Conservation (phyloP, 2,888 invertebrate genomes). For the Vanessa cardui region DNA sequence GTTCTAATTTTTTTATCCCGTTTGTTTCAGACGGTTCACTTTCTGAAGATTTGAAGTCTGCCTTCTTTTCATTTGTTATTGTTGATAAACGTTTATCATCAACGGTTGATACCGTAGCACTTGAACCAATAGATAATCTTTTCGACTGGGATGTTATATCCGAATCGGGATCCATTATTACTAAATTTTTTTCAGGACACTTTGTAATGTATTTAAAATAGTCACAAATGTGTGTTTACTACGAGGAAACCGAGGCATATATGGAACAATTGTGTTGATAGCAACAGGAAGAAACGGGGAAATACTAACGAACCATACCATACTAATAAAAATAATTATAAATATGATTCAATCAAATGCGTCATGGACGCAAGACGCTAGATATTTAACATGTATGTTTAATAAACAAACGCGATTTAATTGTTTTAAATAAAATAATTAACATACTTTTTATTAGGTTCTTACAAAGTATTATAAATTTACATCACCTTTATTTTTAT, state of each 20-base stretch:
- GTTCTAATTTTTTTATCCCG: background rate
- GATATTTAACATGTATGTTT: background rate
- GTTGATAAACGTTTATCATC: background rate
- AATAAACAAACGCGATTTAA: background rate
- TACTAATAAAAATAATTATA: slow-evolving; percentile 1
- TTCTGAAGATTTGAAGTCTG: background rate
- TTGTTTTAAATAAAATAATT: background rate
- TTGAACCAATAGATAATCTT: too few relatives aligned
- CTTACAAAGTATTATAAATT: too few relatives aligned
- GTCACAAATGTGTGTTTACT: background rate
- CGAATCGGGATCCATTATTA: too few relatives aligned
- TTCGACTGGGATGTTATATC: too few relatives aligned
- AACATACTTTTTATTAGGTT: too few relatives aligned
- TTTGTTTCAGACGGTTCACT: background rate
- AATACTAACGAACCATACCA: background rate
- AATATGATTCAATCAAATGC: background rate
- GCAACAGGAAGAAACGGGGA: background rate
- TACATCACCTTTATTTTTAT: too few relatives aligned
- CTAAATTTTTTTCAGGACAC: too few relatives aligned
- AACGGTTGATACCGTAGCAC: background rate
- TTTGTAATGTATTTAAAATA: background rate
- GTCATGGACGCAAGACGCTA: background rate
- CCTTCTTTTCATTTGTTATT: too few relatives aligned
- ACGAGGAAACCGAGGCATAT: background rate
- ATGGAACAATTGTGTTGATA: slow-evolving; percentile 1